Evolutionary conservation across 1,140 invertebrate species (phyloP).

Genomic region (Ylistrum balloti): DNA sequence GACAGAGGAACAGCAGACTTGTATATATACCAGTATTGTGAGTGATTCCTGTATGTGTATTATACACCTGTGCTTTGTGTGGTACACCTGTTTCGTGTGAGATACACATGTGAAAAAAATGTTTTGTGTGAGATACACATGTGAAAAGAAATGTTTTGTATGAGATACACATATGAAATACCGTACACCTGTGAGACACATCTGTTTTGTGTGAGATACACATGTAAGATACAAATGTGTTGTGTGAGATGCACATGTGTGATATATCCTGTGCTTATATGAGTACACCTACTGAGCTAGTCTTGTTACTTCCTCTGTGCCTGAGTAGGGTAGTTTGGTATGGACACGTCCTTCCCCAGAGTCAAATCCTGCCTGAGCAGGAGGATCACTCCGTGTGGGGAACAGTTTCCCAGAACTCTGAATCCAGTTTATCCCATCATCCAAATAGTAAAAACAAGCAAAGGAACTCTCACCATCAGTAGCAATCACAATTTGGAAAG

Average conservation of each 20-base stretch:
- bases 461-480: slow-evolving; percentile 92
- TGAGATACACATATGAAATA: not conserved
- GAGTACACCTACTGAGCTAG: slow-evolving; percentile 87
- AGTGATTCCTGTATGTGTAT: no score
- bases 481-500: slow-evolving; percentile 92
- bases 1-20: no score
- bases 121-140: no score
- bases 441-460: slow-evolving; percentile 92
- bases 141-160: no score
- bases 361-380: slow-evolving; percentile 95
- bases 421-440: slow-evolving; percentile 95
- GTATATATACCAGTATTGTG: no score
- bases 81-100: not conserved
- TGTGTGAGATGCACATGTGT: no score
- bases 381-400: slow-evolving; percentile 89
- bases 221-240: no score
- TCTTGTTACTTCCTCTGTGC: slow-evolving; percentile 91
- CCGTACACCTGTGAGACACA: no score
- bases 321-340: slow-evolving; percentile 89
- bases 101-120: not conserved
- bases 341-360: slow-evolving; percentile 89
- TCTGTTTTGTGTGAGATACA: no score
- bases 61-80: not conserved
- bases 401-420: slow-evolving; percentile 86
- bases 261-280: not conserved